Evolutionary conservation across 2,113 vertebrate species (phyloP).

Genomic region (Harpagus bidentatus): DNA sequence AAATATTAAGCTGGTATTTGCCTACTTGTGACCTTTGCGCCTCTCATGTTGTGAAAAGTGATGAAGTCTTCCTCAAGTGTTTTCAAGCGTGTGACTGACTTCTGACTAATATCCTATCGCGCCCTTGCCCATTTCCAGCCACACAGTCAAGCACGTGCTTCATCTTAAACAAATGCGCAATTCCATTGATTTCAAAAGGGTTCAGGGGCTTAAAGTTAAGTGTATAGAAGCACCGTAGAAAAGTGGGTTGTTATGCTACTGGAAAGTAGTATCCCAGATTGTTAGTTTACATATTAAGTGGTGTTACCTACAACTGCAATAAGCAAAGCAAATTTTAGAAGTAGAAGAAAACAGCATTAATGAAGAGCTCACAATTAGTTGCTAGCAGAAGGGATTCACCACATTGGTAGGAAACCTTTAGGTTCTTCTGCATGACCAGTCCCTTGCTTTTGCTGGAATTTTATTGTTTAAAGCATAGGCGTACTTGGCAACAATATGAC

Average conservation of each 20-base stretch:
- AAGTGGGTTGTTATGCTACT: neutral
- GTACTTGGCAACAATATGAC: neutral
- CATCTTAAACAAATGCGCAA: neutral
- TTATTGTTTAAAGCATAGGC: constrained; percentile 1
- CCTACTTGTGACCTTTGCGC: neutral
- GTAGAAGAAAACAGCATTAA: neutral
- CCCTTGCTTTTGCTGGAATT: neutral
- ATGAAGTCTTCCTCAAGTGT: neutral
- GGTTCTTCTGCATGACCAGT: constrained; percentile 10
- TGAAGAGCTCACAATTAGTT: constrained; percentile 26
- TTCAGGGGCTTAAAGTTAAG: neutral
- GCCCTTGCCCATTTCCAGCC: neutral
- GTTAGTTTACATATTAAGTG: neutral
- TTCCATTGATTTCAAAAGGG: neutral
- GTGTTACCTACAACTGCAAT: neutral
- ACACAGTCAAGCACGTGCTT: neutral
- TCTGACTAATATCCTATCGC: neutral
- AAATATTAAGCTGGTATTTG: neutral
- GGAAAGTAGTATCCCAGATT: neutral
- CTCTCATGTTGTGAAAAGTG: neutral
- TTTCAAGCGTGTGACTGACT: neutral
- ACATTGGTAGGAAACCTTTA: neutral
- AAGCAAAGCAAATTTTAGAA: neutral
- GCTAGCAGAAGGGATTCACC: neutral
- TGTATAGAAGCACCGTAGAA: neutral